Base-by-base conservation (phyloP, 2,797 vertebrate species). In the Melanotaenia maccullochi region DNA sequence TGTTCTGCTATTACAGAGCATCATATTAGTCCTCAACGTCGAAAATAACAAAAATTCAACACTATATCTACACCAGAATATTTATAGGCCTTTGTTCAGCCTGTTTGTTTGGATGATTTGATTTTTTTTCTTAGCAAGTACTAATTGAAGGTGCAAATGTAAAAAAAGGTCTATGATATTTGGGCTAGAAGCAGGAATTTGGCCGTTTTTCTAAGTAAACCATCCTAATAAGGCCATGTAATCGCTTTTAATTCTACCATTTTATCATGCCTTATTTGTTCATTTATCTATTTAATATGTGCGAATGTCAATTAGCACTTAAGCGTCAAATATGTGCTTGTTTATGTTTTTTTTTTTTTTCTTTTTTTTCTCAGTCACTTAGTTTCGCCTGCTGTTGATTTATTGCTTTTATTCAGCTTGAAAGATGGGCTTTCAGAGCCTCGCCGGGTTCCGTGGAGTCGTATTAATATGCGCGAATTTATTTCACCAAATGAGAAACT, bases 21-120 rank as follows among this genome's bases (percentile, higher is more conserved):
- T 91, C 87, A 90, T 82, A 89, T 91, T 91, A 92, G 92, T 92
- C 89, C 84, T 75, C 75, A 61, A 71, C 74, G 73, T 88, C 82
- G 84, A 89, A 90, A 91, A 92, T 84, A 88, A 75, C 71, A 90
- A 47, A 82, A 87, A 89, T 82, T 82, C 73, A 79, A 81, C 85
- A 80, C 76, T 51, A 66, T 82, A 61, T 75, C 64, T 38, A 66
- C 60, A 47, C 25, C 35, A 70, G 56, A 78, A 64, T 68, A 47
- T 82, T 90, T 84, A 28, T 16, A n/a, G 79, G 81, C 82, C 88
- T 86, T 83, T 85, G 79, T 89, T 73, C 71, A 40, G 28, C 32
- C 65, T 81, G 65, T 60, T 62, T 81, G 84, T 87, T 85, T 86
- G 61, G 72, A 74, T 66, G 20, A 83, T 65, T 62, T 30, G 5